Evolutionary conservation across 35 echinoderm and acorn worm species (phyloP).

Genomic region (Ptychodera flava): DNA sequence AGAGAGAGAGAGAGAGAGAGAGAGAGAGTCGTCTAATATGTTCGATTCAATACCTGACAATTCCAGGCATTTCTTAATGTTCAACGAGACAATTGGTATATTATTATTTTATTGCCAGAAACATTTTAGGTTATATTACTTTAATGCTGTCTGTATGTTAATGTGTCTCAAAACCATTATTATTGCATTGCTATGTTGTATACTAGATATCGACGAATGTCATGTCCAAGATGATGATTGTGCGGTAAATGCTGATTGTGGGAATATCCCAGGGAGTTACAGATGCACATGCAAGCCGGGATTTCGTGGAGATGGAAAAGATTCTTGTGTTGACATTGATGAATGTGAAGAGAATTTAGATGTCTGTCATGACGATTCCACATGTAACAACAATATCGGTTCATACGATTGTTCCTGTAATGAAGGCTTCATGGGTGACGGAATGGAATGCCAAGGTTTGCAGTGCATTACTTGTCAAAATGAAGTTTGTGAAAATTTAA

Average conservation of each 20-base stretch:
- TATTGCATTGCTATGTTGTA: no score
- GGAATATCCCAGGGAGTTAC: no score
- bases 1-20: no score
- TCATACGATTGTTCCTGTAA: slow-evolving; percentile 62
- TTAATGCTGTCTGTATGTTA: no score
- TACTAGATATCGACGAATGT: no score
- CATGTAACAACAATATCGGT: slow-evolving; percentile 52
- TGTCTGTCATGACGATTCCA: slow-evolving; percentile 53
- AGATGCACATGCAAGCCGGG: slow-evolving; percentile 17
- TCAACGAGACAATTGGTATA: no score
- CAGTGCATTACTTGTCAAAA: background rate
- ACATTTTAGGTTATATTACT: no score
- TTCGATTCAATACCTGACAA: no score
- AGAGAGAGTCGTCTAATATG: no score
- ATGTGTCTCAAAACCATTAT: no score
- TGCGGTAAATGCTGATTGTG: slow-evolving; percentile 8
- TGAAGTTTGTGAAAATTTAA: background rate
- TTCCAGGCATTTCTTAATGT: no score
- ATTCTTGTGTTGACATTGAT: slow-evolving; percentile 49
- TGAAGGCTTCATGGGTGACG: slow-evolving; percentile 41
- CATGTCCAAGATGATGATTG: background rate
- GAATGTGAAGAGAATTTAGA: slow-evolving; percentile 41
- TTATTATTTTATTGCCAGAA: no score
- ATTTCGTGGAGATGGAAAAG: slow-evolving; percentile 25
- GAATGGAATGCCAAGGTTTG: slow-evolving; percentile 12